Evolutionary conservation across 92 coral and sea anemone species (phyloP).

Genomic region (Nematostella vectensis): DNA sequence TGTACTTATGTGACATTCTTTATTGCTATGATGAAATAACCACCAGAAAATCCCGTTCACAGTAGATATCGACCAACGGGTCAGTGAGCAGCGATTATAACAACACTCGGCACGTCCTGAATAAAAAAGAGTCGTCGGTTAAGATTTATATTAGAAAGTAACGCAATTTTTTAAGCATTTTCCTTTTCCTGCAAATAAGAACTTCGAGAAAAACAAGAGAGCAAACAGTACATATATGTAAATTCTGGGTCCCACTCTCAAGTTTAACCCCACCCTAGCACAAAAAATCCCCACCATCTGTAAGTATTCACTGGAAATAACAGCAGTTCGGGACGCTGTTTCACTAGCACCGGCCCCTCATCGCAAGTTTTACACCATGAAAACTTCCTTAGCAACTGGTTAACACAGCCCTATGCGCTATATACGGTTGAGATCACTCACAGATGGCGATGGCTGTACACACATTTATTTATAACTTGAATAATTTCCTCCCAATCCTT

Average conservation of each 20-base stretch:
- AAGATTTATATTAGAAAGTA: too few relatives aligned
- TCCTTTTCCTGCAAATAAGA: neutral
- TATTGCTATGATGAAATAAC: too few relatives aligned
- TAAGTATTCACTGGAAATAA: neutral
- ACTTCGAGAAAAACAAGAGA: neutral
- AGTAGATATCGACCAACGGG: too few relatives aligned
- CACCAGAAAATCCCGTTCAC: too few relatives aligned
- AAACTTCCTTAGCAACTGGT: neutral
- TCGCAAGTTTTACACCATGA: neutral
- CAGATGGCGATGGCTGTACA: neutral
- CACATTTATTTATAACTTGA: neutral
- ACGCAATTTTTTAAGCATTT: too few relatives aligned
- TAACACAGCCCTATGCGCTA: neutral
- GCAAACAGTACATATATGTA: conserved; percentile 1
- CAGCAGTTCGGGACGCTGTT: neutral
- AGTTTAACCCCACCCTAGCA: neutral
- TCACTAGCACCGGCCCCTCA: neutral
- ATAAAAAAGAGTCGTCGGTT: too few relatives aligned
- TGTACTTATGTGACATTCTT: too few relatives aligned
- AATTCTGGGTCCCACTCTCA: conserved; percentile 2
- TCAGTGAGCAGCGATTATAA: too few relatives aligned
- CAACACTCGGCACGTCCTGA: too few relatives aligned
- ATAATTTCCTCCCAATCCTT: neutral
- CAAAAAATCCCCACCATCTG: neutral
- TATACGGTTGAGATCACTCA: neutral